Percentiles rank a stretch among this genome's conserved stretches.
Conservation (phyloP, 1,140 invertebrate genomes). For the Temnothorax longispinosus region DNA sequence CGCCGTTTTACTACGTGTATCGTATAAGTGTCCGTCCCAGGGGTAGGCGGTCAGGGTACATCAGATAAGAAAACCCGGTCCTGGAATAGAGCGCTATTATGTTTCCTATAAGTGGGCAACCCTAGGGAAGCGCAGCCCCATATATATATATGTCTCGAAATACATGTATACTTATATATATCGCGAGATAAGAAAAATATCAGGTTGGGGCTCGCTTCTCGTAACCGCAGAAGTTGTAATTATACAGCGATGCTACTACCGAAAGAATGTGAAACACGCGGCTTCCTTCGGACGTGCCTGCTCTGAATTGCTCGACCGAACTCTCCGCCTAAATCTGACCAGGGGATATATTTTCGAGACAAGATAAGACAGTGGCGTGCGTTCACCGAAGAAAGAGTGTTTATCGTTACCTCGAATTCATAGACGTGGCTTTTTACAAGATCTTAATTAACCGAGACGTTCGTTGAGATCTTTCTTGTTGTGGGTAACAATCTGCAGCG, state of each 20-base stretch:
- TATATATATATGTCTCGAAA: background rate
- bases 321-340: conserved; percentile 33
- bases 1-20: conserved; percentile 44
- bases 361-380: conserved; percentile 24
- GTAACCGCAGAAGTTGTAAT: conserved; percentile 68
- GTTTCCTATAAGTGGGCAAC: conserved; percentile 64
- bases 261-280: conserved; percentile 44
- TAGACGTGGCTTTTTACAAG: conserved; percentile 36
- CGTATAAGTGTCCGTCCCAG: conserved; percentile 66
- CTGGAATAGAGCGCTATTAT: conserved; percentile 69
- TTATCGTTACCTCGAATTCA: conserved; percentile 33
- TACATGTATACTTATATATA: background rate
- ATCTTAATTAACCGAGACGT: conserved; percentile 47
- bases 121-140: background rate
- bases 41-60: conserved; percentile 64
- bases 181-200: conserved; percentile 67
- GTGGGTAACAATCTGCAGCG: conserved; percentile 50
- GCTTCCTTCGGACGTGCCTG: background rate
- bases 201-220: background rate
- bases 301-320: background rate
- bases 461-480: conserved; percentile 2
- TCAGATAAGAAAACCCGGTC: conserved; percentile 69
- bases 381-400: conserved; percentile 20
- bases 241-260: conserved; percentile 66
- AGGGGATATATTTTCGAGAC: conserved; percentile 33